Evolutionary conservation across 2,888 invertebrate genomes (phyloP).

Genomic region (Apoda limacodes): DNA sequence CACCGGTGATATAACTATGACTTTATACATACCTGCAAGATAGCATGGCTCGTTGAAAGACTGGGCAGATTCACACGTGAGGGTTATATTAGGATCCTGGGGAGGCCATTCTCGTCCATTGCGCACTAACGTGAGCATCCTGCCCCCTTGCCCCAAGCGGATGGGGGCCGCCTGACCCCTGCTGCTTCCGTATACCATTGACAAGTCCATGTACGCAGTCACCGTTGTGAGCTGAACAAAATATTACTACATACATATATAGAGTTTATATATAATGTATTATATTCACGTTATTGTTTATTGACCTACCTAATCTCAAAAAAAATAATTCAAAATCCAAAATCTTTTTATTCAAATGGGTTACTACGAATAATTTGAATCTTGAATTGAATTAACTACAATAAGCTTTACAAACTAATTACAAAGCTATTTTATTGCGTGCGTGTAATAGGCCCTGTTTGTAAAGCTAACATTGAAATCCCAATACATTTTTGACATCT

Average conservation of each 20-base stretch:
- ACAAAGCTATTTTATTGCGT: too few species aligned
- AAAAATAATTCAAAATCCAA: slow-evolving; percentile 1
- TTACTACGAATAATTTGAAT: too few species aligned
- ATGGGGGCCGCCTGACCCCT: slow-evolving; percentile 73
- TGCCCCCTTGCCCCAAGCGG: slow-evolving; percentile 76
- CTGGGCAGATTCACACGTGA: slow-evolving; percentile 75
- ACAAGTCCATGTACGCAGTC: slow-evolving; percentile 81
- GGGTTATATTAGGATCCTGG: slow-evolving; percentile 73
- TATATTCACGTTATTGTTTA: slow-evolving; percentile 3
- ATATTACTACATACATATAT: too few species aligned
- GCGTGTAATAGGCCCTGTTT: too few species aligned
- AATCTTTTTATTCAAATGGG: too few species aligned
- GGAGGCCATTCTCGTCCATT: slow-evolving; percentile 80
- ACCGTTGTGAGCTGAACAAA: slow-evolving; percentile 70
- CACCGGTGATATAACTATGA: too few species aligned
- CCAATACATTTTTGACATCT: too few species aligned
- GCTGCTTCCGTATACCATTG: slow-evolving; percentile 84
- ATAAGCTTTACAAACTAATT: too few species aligned
- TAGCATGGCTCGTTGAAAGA: slow-evolving; percentile 80
- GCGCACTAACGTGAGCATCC: slow-evolving; percentile 72
- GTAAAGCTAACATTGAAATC: too few species aligned
- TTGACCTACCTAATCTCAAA: not conserved
- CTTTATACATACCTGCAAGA: slow-evolving; percentile 78
- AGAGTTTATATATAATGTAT: slow-evolving; percentile 1
- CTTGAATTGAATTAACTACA: too few species aligned